A percentile compares a stretch with the other conserved stretches of the same genome.
phyloP scores from a whole-genome alignment of 2,888 invertebrate species.

The Dexiosoma caninum region DNA sequence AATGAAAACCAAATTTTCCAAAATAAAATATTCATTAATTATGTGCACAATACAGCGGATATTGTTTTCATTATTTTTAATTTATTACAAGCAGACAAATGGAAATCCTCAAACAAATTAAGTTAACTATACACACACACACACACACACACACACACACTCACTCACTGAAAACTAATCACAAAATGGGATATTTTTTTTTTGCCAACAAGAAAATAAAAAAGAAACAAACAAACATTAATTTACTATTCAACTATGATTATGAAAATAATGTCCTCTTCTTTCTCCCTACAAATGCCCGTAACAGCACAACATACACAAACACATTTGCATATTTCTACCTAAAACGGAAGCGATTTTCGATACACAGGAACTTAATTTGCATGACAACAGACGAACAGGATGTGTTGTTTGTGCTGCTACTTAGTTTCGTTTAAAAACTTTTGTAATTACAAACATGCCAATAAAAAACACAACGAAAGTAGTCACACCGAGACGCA shows the following conservation, averaged over 20 bases:
- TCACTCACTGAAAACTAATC: not conserved
- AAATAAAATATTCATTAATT: conserved; percentile 19
- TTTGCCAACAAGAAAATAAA: not conserved
- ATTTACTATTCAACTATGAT: conserved; percentile 10
- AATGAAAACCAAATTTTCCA: not conserved
- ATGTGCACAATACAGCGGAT: conserved; percentile 39
- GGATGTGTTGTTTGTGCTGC: conserved; percentile 46
- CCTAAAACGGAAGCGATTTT: conserved; percentile 57
- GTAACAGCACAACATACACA: not conserved
- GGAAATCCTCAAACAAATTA: conserved; percentile 12
- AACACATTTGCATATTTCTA: not conserved
- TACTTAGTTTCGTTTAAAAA: not conserved
- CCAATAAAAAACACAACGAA: conserved; percentile 21
- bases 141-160: not conserved
- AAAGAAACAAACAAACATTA: conserved; percentile 7
- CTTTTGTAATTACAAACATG: conserved; percentile 39
- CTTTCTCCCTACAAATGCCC: not conserved
- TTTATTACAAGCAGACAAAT: conserved; percentile 33
- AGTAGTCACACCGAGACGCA: not conserved
- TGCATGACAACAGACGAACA: conserved; percentile 57
- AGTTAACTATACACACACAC: conserved; percentile 5
- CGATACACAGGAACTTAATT: conserved; percentile 60
- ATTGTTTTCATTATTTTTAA: conserved; percentile 31
- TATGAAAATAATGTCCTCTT: not conserved
- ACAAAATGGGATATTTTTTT: not conserved